Evolutionary conservation across 2,888 invertebrate genomes (phyloP), one percentile per base, ranked within the genome.

Genomic region (Melinopterus prodromus): DNA sequence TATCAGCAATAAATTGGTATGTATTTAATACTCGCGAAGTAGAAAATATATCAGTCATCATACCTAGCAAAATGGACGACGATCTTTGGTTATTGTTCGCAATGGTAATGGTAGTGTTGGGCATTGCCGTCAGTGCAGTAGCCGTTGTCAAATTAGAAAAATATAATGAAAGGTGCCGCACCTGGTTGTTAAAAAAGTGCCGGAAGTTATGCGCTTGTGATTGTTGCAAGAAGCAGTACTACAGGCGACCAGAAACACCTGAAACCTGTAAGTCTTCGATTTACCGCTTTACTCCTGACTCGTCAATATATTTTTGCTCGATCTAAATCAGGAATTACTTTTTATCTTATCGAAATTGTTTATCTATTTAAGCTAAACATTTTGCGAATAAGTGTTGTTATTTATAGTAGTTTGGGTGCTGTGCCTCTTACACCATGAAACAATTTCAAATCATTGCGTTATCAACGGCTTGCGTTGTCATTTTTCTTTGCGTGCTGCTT

Each of bases 61-160:
- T 26, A 26, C 12, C 36, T 74, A 15, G 4, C 37, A 74, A 74
- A 74, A 74, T 74, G 74, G 74, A 36, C 9, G 74, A 74, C 6
- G 36, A 35, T n/a, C 16, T 15, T n/a, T 35, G 35, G 26, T 12
- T 74, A 12, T n/a, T 74, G 36, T 26, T 74, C n/a, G 37, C 36
- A n/a, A 26, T 74, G 37, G 36, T 74, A 26, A 36, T 74, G n/a
- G 74, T 74, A 37, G n/a, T 74, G 6, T 35, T 74, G n/a, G 9
- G 12, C 0, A 7, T 74, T 74, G n/a, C 35, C 35, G n/a, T 74
- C 35, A 36, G 26, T n/a, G 37, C 37, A n/a, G 35, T 74, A 26
- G 35, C 37, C 14, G 35, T 74, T 26, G 36, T 74, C 2, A 74
- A 74, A 74, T 36, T 74, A 37, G 74, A 26, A 35, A 74, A 36